These are phyloP conservation scores for Platyscapa corneri DNA, from an alignment of 1,140 invertebrate genomes.

Conservation along the genomic window DNA sequence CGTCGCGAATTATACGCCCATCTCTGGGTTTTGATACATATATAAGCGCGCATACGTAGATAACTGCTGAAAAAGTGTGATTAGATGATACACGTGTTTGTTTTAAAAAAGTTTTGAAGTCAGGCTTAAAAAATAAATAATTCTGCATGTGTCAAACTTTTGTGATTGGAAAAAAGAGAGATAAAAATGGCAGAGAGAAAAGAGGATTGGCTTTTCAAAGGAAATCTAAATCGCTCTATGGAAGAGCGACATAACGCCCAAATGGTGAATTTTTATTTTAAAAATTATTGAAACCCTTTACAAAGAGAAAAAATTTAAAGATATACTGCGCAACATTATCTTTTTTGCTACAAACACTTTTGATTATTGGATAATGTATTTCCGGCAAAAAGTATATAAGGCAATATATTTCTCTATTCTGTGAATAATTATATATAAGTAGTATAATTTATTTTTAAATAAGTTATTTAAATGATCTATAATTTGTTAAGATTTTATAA, in stretches of 20 bases:
- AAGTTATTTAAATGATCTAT: too few species aligned
- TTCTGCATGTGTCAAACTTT: not conserved
- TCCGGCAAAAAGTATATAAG: too few species aligned
- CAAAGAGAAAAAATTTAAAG: too few species aligned
- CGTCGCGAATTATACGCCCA: constrained; percentile 3
- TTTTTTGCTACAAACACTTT: too few species aligned
- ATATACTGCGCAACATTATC: too few species aligned
- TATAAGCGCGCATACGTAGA: not conserved
- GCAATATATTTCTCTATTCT: too few species aligned
- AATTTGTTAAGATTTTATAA: too few species aligned
- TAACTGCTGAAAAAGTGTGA: not conserved
- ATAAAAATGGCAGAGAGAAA: not conserved
- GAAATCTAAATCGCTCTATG: not conserved
- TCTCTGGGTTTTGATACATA: not conserved
- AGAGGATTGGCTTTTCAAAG: not conserved
- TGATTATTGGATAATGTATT: too few species aligned
- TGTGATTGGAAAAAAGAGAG: not conserved
- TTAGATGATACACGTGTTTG: not conserved
- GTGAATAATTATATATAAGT: too few species aligned
- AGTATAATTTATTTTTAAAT: too few species aligned
- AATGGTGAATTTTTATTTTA: not conserved
- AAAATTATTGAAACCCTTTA: too few species aligned
- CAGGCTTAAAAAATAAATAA: not conserved
- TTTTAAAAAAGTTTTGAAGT: not conserved
- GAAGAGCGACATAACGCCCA: not conserved